Base-by-base conservation (phyloP, 2,113 vertebrate genomes). In the Gallinago media region DNA sequence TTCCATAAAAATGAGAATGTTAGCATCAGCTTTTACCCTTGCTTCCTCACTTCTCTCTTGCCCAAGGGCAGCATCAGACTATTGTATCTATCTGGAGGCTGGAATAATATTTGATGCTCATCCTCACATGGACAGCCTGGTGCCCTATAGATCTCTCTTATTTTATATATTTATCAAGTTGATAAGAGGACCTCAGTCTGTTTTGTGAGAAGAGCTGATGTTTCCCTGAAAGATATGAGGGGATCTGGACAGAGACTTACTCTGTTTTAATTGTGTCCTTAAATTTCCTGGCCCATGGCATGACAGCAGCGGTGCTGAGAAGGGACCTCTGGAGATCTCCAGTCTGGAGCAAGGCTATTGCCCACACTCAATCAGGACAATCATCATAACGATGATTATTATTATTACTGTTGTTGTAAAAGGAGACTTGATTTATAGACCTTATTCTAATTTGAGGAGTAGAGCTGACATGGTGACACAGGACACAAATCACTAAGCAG, bases 21-120 rank as follows among this genome's bases (percentile, higher is more conserved):
- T 22, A 67, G 31, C 18, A 49, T 29, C 49, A 47, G 38, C 22
- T 80, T 73, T 47, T 83, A 12, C 26, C 12, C 22, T 70, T 4
- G 1, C n/a, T 40, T 85, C 34, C 23, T 71, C 6, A 14, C 38
- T 78, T 66, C 47, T 66, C 46, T 12, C 12, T 58, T 54, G 49
- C 26, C 20, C 25, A 58, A 92, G 32, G 47, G 61, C 72, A 92
- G 52, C 34, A 42, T 55, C 49, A 52, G 76, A 8, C 76, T 62
- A 9, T 56, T 34, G 38, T 38, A 38, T 38, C 17, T 12, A 9
- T 27, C 47, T 40, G 25, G 59, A 67, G 52, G 66, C 22, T 75
- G 18, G 66, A 63, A 58, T 77, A 44, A 85, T 0, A 0, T 74
- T n/a, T 82, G 40, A 50, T 92, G 44, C 20, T 56, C 0, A 0